Conservation (phyloP, 2,888 invertebrate species). For the Diplazon laetatorius region DNA sequence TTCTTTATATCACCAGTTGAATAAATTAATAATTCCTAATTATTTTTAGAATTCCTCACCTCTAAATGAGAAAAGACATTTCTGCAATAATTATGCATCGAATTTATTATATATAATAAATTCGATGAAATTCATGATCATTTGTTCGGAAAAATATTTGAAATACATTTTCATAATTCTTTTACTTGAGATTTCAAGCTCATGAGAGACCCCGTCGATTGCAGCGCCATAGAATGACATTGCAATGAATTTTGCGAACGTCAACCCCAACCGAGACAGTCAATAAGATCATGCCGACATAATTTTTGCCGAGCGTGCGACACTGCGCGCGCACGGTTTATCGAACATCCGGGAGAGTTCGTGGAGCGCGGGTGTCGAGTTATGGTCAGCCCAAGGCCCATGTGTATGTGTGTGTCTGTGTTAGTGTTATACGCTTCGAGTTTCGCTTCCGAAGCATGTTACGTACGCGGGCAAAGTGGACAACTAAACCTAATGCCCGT, state of each 20-base stretch:
- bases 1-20: no score
- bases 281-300: constrained; percentile 74
- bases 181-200: no score
- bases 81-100: no score
- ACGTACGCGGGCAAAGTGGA: constrained; percentile 70
- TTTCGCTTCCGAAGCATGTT: constrained; percentile 43
- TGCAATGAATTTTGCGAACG: constrained; percentile 6
- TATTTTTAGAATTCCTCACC: no score
- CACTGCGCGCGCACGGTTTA: constrained; percentile 67
- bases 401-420: no score
- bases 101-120: no score
- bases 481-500: constrained; percentile 70
- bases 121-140: no score
- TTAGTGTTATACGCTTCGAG: constrained; percentile 69
- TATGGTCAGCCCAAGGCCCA: constrained; percentile 70
- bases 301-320: constrained; percentile 62
- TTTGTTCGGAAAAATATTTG: no score
- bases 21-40: no score
- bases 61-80: no score
- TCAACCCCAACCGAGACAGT: constrained; percentile 45
- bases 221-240: constrained; percentile 7
- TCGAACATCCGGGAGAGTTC: constrained; percentile 66
- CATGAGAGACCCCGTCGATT: constrained; percentile 37
- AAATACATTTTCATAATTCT: no score
- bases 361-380: constrained; percentile 74